phyloP scores from a whole-genome alignment of 1,140 invertebrate genomes.

The Neocloeon triangulifer region DNA sequence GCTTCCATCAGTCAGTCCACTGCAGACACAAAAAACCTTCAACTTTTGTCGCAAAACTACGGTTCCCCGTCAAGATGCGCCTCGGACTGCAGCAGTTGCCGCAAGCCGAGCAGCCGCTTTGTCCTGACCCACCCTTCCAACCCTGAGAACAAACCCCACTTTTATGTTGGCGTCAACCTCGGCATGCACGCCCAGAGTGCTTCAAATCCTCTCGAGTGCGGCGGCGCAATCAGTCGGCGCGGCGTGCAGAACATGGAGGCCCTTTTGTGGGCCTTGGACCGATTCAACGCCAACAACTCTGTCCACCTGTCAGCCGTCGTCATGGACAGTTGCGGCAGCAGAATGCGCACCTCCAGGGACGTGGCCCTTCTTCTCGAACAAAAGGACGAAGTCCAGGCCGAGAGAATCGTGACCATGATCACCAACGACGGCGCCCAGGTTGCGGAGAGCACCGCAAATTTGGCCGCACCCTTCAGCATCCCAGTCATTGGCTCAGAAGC shows the following conservation, averaged over 20 bases:
- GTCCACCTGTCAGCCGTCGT: constrained; percentile 8
- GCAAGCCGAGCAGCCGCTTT: too few relatives aligned
- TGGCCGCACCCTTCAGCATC: constrained; percentile 1
- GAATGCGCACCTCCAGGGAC: constrained; percentile 10
- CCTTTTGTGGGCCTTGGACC: constrained; percentile 11
- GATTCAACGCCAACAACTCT: constrained; percentile 5
- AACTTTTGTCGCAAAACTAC: too few relatives aligned
- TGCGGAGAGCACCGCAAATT: background rate
- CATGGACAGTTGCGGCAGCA: constrained; percentile 9
- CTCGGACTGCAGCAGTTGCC: too few relatives aligned
- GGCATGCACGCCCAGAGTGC: constrained; percentile 12
- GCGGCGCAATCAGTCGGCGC: constrained; percentile 8
- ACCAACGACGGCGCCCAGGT: constrained; percentile 2
- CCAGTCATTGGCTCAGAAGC: constrained; percentile 1
- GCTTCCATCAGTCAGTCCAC: too few relatives aligned
- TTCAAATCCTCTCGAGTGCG: constrained; percentile 12
- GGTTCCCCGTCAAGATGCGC: too few relatives aligned
- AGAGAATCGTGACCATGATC: background rate
- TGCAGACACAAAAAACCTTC: too few relatives aligned
- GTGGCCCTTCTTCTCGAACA: constrained; percentile 12
- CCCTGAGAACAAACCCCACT: too few relatives aligned
- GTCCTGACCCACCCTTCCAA: too few relatives aligned
- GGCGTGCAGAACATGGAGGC: constrained; percentile 13
- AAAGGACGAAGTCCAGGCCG: constrained; percentile 2
- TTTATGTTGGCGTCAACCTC: constrained; percentile 13